These are phyloP conservation scores for Lordiphosa fenestrarum DNA, from an alignment of 2,888 invertebrate genomes.

Conservation along the genomic window DNA sequence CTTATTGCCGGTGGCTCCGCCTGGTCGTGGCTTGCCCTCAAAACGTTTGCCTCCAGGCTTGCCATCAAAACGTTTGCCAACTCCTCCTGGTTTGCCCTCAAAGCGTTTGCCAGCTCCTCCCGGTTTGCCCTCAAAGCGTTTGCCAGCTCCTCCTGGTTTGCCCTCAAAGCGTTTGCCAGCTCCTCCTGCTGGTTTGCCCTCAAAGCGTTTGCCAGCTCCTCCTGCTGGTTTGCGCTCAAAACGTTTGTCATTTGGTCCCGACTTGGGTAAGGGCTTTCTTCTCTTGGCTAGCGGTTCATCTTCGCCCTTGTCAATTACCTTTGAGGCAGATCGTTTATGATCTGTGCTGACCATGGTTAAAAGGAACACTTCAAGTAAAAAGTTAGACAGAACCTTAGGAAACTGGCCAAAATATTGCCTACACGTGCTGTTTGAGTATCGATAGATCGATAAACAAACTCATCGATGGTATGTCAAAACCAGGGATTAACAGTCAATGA, in stretches of 20 bases:
- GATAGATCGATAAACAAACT: not conserved
- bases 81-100: not conserved
- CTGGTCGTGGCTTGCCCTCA: not conserved
- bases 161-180: not conserved
- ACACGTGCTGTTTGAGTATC: constrained; percentile 13
- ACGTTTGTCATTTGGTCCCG: not conserved
- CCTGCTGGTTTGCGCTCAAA: not conserved
- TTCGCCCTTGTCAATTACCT: not conserved
- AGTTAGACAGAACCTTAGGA: not conserved
- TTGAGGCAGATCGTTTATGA: constrained; percentile 3
- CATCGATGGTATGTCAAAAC: not conserved
- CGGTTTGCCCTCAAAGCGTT: not conserved
- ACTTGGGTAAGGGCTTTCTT: not conserved
- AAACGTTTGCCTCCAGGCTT: not conserved
- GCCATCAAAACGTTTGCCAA: not conserved
- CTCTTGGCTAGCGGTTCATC: constrained; percentile 1
- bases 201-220: not conserved
- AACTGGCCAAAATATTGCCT: constrained; percentile 1
- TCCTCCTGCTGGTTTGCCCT: not conserved
- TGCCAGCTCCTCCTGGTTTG: not conserved
- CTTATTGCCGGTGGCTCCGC: constrained; percentile 9
- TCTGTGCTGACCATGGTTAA: constrained; percentile 9
- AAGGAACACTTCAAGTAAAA: not conserved
- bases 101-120: not conserved
- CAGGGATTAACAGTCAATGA: too few relatives aligned